Evolutionary conservation across 2,797 vertebrate genomes (phyloP), one percentile per base, ranked within the genome.

Genomic region (Sebastolobus altivelis): DNA sequence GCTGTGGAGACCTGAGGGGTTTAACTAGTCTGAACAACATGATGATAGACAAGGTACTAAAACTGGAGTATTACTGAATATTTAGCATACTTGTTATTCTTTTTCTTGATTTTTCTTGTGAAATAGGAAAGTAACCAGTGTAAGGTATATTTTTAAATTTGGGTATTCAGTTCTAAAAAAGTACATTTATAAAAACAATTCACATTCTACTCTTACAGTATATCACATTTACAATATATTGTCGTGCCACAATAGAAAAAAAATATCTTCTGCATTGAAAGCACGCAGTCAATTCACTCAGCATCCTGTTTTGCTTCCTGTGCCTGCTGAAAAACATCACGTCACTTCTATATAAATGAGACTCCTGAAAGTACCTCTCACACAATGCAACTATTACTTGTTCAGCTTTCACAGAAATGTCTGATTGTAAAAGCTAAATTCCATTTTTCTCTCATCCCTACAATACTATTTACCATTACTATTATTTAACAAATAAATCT

Each of bases 271-370:
- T 81, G 85, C 81, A 89, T 73, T 85, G 72, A 90, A 83, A 84
- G 68, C 79, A 67, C 81, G 83, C 70, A 27, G 88, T 75, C 80
- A 74, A 88, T 89, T 94, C 87, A 88, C 79, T 89, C 67, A 27
- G 87, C 94, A 94, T 96, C 95, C 95, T 96, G 94, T 95, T 94
- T 93, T 92, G 89, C 87, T 95, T 96, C 95, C 95, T 94, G 94
- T 89, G 88, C 66, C 75, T 80, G 85, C 86, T 71, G 84, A 91
- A 93, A 89, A 91, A 91, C 88, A 92, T 89, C 77, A 82, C 89
- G 85, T 90, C 87, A 92, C 35, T 87, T 87, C 84, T 91, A 27
- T 80, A 86, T 75, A 80, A 89, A 83, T 55, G 79, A 61, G 60
- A 85, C 79, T 71, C 81, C 40, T 80, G 33, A 81, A 83, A 80